These are phyloP conservation scores for Corythornis madagascariensis DNA, from an alignment of 2,113 vertebrate species.

Conservation along the genomic window DNA sequence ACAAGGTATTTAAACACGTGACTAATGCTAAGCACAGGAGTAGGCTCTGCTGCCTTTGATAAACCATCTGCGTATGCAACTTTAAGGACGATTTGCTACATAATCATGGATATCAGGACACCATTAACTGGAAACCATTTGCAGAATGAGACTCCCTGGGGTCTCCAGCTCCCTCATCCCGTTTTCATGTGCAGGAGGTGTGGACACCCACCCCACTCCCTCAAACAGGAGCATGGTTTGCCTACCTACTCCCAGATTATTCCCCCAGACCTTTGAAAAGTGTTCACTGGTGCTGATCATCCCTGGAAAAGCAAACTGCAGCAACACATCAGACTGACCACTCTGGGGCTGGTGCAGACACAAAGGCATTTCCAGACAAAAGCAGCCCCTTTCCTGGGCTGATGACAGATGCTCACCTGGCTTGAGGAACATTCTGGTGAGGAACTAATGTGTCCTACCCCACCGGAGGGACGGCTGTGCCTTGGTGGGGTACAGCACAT, in stretches of 20 bases:
- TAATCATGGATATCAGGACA: neutral
- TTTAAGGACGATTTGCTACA: neutral
- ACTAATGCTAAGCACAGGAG: neutral
- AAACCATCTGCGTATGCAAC: neutral
- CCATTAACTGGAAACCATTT: neutral
- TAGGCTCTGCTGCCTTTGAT: neutral
- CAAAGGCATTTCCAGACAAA: neutral
- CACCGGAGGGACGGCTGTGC: neutral
- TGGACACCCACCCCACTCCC: neutral
- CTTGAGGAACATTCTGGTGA: accelerated
- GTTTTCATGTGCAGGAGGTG: accelerated
- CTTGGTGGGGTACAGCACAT: neutral
- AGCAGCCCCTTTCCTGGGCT: neutral
- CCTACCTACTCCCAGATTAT: neutral
- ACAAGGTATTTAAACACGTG: neutral
- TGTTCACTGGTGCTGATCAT: accelerated
- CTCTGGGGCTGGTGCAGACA: neutral
- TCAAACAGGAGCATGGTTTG: neutral
- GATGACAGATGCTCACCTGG: accelerated
- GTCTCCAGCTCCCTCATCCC: neutral
- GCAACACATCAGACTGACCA: neutral
- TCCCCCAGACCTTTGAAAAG: neutral
- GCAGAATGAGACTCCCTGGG: neutral
- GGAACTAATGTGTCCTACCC: neutral
- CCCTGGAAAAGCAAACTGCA: neutral